Evolutionary conservation across 1,140 invertebrate genomes (phyloP), one percentile per base, ranked within the genome.

Genomic region (Cydia strobilella): DNA sequence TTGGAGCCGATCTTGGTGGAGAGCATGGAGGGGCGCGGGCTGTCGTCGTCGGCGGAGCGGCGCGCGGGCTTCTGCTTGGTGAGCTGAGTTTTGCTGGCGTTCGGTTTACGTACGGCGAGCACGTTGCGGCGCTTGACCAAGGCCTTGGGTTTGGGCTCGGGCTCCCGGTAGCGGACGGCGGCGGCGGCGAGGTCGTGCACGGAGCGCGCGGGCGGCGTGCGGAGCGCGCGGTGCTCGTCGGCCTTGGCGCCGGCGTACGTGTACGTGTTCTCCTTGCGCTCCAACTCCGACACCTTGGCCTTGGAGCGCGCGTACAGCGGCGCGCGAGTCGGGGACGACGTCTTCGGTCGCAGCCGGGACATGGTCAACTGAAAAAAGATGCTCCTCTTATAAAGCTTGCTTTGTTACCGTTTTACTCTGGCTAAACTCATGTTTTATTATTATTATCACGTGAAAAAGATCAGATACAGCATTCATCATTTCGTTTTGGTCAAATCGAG

Each of bases 201-300:
- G 75, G 84, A 86, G 23, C 89, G 84, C 13, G 20, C 45, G 51
- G 63, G 35, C 13, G 62, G 54, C 3, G 31, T 12, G 13, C 51
- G 72, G 18, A 79, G 54, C 3, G 31, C 5, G 13, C 51, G 72
- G 18, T 79, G 81, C 54, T 89, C 89, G 77, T 90, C 90, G 0
- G 82, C 81, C 71, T 90, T 91, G 39, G 85, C 88, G 20, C 83
- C 89, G 6, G 76, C 84, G 80, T 90, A 93, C 2, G 91, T 83
- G 80, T 90, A 93, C 2, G 91, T 83, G 85, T 93, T 93, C 75
- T 93, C 91, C 74, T 93, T 93, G 42, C 90, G 83, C 73, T 93
- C 91, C 73, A 88, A 88, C 0, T 83, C 88, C 27, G 54, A 23
- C 18, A 86, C 86, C 66, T 92, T 93, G 7, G 75, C 82, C 74